A percentile compares a stretch with the other conserved stretches of the same genome.
Evolutionary conservation across 1,140 invertebrate species (phyloP).

Genomic region (Leptonema lineaticorne): DNA sequence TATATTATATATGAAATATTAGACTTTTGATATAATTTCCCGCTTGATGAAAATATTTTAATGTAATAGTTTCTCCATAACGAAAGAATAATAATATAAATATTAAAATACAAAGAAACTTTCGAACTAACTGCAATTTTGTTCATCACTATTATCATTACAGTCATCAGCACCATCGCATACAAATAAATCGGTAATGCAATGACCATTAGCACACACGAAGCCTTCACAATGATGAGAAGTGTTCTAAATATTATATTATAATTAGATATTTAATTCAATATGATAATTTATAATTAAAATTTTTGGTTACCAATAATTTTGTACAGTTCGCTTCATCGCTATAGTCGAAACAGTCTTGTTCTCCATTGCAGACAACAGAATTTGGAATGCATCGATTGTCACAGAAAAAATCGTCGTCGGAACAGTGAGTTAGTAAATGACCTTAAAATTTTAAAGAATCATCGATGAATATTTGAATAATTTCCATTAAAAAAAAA

Average conservation of each 20-base stretch:
- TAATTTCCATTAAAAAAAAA: too few species aligned
- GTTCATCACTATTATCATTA: slow-evolving; percentile 66
- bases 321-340: slow-evolving; percentile 48
- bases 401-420: slow-evolving; percentile 46
- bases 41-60: slow-evolving; percentile 15
- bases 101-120: slow-evolving; percentile 42
- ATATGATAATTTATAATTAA: too few species aligned
- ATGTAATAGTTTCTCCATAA: slow-evolving; percentile 20
- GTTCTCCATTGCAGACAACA: slow-evolving; percentile 78
- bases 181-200: slow-evolving; percentile 62
- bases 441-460: neutral
- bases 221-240: slow-evolving; percentile 50
- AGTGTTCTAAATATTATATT: neutral
- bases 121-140: slow-evolving; percentile 60
- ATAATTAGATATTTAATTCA: neutral
- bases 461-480: too few species aligned
- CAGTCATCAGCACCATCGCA: slow-evolving; percentile 69
- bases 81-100: too few species aligned
- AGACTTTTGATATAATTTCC: too few species aligned
- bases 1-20: too few species aligned
- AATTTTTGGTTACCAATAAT: slow-evolving; percentile 1
- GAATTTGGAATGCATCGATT: slow-evolving; percentile 41
- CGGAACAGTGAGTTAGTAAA: neutral
- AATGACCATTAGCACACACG: slow-evolving; percentile 60
- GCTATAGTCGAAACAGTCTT: slow-evolving; percentile 63